Evolutionary conservation across 2,113 vertebrate species (phyloP), one percentile per base, ranked within the genome.

Genomic region (Prunella himalayana): DNA sequence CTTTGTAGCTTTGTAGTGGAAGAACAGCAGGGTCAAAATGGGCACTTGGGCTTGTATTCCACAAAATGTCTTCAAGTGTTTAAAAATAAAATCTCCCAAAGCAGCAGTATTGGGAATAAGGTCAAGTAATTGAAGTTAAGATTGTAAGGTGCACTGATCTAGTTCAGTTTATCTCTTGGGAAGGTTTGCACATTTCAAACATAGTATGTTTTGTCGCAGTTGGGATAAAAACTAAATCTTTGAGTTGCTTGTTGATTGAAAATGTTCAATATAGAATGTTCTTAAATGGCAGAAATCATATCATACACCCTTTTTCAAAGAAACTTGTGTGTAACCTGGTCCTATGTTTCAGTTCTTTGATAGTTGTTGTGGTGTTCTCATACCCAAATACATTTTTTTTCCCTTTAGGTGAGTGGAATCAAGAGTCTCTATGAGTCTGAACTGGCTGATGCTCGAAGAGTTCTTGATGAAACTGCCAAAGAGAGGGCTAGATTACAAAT

Each of bases 401-500:
- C 11, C 68, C 23, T 11, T 15, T 79, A 99, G 99, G 99, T 99
- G 77, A 98, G 98, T 0, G 99, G 99, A 50, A 98, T 99, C 75
- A 99, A 99, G 96, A 88, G 97, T 20, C 97, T 99, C 57, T 99
- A 99, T 8, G 99, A 99, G 96, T 97, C 98, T 2, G 99, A 99
- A 96, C 95, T 99, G 89, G 99, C 99, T 1, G 99, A 99, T 33
- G 98, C 99, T 72, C 98, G 99, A 11, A 97, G 98, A 37, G 98
- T 99, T 73, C 97, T 99, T 90, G 99, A 99, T 78, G 99, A 99
- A 93, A 99, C 99, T 0, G 99, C 99, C 22, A 98, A 95, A 37
- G 99, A 99, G 63, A 97, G 98, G 31, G 99, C 99, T 5, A 98
- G 97, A 47, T 98, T 99, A 44, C 99, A 99, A 98, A 99, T 99